Evolutionary conservation across 2,113 vertebrate species (phyloP).

Genomic region (Atrichornis clamosus): DNA sequence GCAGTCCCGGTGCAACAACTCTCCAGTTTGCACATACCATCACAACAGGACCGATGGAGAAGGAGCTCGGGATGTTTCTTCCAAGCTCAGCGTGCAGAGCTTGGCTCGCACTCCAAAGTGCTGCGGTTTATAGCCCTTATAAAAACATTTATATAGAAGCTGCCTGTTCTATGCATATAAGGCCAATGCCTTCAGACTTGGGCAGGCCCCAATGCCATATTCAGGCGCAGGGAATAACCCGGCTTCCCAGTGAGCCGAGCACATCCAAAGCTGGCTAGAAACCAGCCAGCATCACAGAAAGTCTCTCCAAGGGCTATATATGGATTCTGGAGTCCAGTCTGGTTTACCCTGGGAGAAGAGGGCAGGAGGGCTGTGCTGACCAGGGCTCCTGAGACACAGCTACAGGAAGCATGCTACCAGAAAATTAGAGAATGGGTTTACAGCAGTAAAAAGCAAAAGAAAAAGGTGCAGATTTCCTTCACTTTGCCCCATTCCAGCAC

Average conservation of each 20-base stretch:
- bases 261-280: constrained; percentile 45
- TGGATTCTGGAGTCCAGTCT: not conserved
- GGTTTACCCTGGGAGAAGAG: not conserved
- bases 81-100: not conserved
- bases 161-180: constrained; percentile 57
- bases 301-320: constrained; percentile 40
- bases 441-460: not conserved
- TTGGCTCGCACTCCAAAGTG: not conserved
- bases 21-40: not conserved
- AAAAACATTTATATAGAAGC: constrained; percentile 61
- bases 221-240: not conserved
- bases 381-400: not conserved
- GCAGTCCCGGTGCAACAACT: not conserved
- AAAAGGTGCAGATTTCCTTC: not conserved
- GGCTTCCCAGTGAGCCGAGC: not conserved
- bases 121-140: not conserved
- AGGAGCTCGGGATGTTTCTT: not conserved
- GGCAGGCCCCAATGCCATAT: constrained; percentile 21
- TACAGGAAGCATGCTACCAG: not conserved
- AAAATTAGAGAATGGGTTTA: not conserved
- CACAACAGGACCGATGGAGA: rapidly evolving
- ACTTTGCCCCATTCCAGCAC: not conserved
- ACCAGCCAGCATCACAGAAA: constrained; percentile 9
- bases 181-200: constrained; percentile 35
- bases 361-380: not conserved